Conservation (phyloP, 1,140 invertebrate genomes). For the Globodera ellingtonae region DNA sequence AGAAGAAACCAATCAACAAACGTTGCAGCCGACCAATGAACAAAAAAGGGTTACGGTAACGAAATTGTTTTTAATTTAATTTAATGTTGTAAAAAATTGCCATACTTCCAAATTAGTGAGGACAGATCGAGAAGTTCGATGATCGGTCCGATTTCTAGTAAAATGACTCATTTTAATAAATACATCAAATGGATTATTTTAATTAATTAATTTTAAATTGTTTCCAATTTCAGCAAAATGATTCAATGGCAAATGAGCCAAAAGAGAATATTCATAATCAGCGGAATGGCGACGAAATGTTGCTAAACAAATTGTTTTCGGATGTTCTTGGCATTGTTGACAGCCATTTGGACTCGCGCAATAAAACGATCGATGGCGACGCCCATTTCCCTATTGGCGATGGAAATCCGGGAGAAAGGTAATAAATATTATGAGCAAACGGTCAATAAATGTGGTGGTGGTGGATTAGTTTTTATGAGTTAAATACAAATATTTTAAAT, state of each 20-base stretch:
- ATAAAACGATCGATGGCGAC: not conserved
- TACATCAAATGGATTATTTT: too few species aligned
- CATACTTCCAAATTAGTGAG: too few species aligned
- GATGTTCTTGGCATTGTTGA: constrained; percentile 56
- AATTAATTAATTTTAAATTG: too few species aligned
- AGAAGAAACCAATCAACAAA: constrained; percentile 10
- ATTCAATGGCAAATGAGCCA: constrained; percentile 21
- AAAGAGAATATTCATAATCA: constrained; percentile 21
- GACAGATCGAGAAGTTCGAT: too few species aligned
- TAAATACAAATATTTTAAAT: not conserved
- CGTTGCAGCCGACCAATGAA: not conserved
- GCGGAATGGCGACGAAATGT: constrained; percentile 6
- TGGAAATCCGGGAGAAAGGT: not conserved
- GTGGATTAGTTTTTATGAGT: too few species aligned
- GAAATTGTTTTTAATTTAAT: too few species aligned
- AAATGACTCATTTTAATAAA: too few species aligned
- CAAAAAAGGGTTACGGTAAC: not conserved
- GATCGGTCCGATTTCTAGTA: too few species aligned
- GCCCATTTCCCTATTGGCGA: constrained; percentile 1
- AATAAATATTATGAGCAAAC: not conserved
- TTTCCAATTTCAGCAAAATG: not conserved
- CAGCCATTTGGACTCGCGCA: constrained; percentile 27
- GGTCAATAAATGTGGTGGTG: too few species aligned
- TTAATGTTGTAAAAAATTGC: too few species aligned
- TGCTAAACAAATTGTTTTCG: constrained; percentile 54